phyloP scores from a whole-genome alignment of 2,113 vertebrate species.

The Chlorodrepanis virens region DNA sequence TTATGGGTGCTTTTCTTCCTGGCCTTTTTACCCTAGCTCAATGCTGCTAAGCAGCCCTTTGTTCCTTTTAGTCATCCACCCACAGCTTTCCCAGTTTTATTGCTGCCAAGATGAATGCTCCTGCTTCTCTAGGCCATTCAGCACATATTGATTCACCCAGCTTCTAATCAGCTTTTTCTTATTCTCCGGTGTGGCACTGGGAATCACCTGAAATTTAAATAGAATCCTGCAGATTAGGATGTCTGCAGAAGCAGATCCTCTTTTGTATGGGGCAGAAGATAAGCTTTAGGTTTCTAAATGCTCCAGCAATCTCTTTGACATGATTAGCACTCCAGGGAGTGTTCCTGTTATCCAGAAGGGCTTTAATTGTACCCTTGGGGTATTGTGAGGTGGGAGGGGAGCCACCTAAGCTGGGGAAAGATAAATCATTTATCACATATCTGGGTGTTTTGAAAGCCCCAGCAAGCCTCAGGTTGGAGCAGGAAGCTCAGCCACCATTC shows the following conservation, averaged over 20 bases:
- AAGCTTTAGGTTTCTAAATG: conserved; percentile 19
- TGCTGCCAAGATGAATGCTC: conserved; percentile 33
- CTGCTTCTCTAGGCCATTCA: conserved; percentile 31
- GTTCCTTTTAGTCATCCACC: conserved; percentile 67
- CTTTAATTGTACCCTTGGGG: conserved; percentile 25
- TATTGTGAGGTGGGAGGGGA: not conserved
- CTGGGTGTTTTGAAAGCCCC: conserved; percentile 9
- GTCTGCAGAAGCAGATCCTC: conserved; percentile 23
- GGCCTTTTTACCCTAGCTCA: conserved; percentile 54
- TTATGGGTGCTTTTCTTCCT: conserved; percentile 48
- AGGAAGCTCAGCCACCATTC: not conserved
- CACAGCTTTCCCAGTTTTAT: conserved; percentile 67
- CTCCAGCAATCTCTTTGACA: not conserved
- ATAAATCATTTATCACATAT: conserved; percentile 37
- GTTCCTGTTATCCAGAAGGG: conserved; percentile 11
- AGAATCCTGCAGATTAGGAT: conserved; percentile 35
- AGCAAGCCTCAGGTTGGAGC: not conserved
- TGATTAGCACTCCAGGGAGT: conserved; percentile 27
- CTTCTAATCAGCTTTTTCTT: conserved; percentile 36
- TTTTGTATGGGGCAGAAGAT: conserved; percentile 21
- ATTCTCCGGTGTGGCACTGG: not conserved
- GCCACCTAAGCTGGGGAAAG: not conserved
- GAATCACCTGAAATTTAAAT: conserved; percentile 34
- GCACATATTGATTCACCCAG: conserved; percentile 29
- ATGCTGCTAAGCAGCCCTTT: conserved; percentile 47